Base-by-base conservation (phyloP, 2,888 invertebrate species). In the Spicauda simplicius region DNA sequence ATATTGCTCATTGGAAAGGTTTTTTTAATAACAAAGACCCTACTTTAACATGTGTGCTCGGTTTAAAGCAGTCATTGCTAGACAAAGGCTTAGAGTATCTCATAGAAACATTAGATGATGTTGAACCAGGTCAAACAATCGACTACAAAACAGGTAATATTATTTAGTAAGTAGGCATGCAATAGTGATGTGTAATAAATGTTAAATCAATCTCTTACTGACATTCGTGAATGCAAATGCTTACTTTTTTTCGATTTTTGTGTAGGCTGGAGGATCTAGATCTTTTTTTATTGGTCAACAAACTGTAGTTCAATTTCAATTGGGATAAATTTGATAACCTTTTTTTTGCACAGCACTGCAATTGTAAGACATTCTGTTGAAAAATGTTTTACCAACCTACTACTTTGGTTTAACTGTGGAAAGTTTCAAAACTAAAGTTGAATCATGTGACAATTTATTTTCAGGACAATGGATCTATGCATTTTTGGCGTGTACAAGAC, bases 391-490 rank as follows among this genome's bases (percentile, higher is more conserved):
- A n/a, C n/a, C n/a, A n/a, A n/a, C n/a, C n/a, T n/a, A n/a, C n/a
- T n/a, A n/a, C n/a, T n/a, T 25, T 25, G 25, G 5, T 25, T 25
- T 4, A 25, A 25, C 25, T 25, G 33, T 33, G 0, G 7, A 33
- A 6, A 33, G 6, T 33, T 1, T 6, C 1, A 33, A 33, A 33
- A 6, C 3, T 41, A 4, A 25, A 41, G 0, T 14, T 10, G 16
- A 16, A 16, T 48, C 6, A 48, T 16, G 12, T 58, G 14, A 14
- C 2, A 14, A 2, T 41, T 41, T 41, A 14, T 14, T 64, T 87
- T 59, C 80, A 93, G 96, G 96, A 25, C 91, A 92, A 79, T 97
- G 97, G 97, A 90, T 97, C 25, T 97, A 96, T 87, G 94, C 96
- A 0, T 85, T 96, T 58, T 80, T 97, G 58, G 94, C 94, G 7